These are phyloP conservation scores for Eremophila alpestris DNA, from an alignment of 2,797 vertebrate genomes.

Conservation along the genomic window DNA sequence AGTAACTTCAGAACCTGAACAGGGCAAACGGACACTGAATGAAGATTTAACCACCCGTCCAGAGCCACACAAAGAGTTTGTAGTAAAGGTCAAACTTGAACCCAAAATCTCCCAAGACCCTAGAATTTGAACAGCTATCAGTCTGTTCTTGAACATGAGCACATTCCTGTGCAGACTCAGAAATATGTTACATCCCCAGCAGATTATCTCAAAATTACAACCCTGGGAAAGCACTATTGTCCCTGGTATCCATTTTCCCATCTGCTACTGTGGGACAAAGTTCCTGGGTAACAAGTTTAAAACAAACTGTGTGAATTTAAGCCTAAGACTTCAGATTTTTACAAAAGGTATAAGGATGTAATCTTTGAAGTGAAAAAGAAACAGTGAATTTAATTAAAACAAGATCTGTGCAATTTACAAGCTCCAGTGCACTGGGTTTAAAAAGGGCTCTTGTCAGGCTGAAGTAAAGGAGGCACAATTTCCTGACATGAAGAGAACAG, in stretches of 20 bases:
- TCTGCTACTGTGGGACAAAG: background rate
- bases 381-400: constrained; percentile 57
- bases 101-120: background rate
- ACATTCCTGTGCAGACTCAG: background rate
- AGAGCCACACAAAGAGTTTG: background rate
- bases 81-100: background rate
- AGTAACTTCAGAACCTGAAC: background rate
- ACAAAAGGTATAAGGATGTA: background rate
- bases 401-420: constrained; percentile 61
- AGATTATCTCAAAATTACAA: background rate
- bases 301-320: background rate
- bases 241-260: background rate
- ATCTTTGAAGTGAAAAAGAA: constrained; percentile 21
- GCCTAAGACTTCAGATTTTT: background rate
- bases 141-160: background rate
- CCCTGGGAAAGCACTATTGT: background rate
- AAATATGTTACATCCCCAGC: background rate
- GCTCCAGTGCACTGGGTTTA: constrained; percentile 40
- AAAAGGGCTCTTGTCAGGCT: constrained; percentile 58
- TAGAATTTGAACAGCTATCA: background rate
- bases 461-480: constrained; percentile 69
- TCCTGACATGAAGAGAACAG: constrained; percentile 49
- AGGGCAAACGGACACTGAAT: background rate
- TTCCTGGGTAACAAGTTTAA: background rate
- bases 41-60: background rate